phyloP scores from a whole-genome alignment of 2,888 invertebrate species.

The Synanthedon formicaeformis region DNA sequence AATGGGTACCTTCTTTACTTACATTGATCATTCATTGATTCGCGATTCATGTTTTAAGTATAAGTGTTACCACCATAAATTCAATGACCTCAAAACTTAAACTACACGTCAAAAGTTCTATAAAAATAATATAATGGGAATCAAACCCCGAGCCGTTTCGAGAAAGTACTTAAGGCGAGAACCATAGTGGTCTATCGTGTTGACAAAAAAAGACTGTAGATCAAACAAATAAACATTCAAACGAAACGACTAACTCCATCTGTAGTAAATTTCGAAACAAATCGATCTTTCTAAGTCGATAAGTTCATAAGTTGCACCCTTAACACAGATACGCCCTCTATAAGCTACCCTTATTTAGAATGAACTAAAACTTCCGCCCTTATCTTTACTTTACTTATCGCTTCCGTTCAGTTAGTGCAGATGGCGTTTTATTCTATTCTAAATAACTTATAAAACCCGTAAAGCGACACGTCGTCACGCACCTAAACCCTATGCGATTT shows the following conservation, averaged over 20 bases:
- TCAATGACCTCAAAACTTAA: too few species aligned
- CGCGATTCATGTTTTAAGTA: too few species aligned
- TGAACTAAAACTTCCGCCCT: background rate
- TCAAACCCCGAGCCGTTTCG: too few species aligned
- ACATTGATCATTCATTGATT: too few species aligned
- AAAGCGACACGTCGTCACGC: too few species aligned
- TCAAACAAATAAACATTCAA: background rate
- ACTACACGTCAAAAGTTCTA: too few species aligned
- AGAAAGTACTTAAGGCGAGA: too few species aligned
- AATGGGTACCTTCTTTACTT: too few species aligned
- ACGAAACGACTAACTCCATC: background rate
- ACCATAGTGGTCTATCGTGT: background rate
- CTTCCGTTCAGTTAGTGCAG: slow-evolving; percentile 15
- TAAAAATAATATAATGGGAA: too few species aligned
- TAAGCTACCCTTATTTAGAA: background rate
- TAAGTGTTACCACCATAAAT: too few species aligned
- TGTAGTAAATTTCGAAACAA: background rate
- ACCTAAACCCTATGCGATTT: too few species aligned
- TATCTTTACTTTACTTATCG: slow-evolving; percentile 1
- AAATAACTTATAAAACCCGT: too few species aligned
- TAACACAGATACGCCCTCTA: background rate
- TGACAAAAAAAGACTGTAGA: background rate
- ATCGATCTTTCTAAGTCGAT: background rate
- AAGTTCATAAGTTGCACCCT: background rate
- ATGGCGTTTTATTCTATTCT: slow-evolving; percentile 24